These are phyloP conservation scores for Elaphurus davidianus DNA, from an alignment of 2,113 vertebrate genomes.

Conservation along the genomic window DNA sequence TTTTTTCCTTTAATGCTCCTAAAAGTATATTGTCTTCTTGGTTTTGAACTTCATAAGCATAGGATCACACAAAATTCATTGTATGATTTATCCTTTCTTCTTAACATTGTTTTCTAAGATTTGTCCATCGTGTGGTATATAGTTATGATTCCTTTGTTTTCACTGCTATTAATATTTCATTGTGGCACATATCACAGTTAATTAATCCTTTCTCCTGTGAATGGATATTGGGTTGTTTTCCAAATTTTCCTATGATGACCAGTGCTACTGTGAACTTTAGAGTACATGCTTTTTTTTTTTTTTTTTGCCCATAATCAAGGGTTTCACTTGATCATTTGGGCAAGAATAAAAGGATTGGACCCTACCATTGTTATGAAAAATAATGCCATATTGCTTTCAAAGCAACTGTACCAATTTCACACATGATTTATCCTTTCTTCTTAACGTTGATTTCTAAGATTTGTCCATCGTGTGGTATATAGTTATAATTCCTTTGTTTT, in stretches of 20 bases:
- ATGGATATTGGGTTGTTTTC: not conserved
- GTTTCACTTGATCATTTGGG: not conserved
- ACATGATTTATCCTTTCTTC: no score
- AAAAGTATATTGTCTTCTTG: not conserved
- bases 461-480: not conserved
- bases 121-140: not conserved
- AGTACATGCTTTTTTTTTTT: not conserved
- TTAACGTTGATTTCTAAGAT: not conserved
- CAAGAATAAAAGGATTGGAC: not conserved
- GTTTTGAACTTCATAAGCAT: not conserved
- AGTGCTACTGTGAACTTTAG: not conserved
- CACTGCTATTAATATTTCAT: not conserved
- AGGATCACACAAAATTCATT: not conserved
- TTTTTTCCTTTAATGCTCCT: not conserved
- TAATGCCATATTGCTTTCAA: not conserved
- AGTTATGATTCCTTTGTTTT: not conserved
- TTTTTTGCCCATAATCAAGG: not conserved
- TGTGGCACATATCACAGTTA: not conserved
- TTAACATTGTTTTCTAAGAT: not conserved
- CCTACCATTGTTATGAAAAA: not conserved
- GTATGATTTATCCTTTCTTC: not conserved
- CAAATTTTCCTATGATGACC: not conserved
- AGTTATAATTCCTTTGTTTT: not conserved
- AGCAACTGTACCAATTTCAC: not conserved
- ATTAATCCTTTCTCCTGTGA: not conserved